These are phyloP conservation scores for Zoanthus gigantus DNA, from an alignment of 92 coral and sea anemone genomes.

Conservation along the genomic window DNA sequence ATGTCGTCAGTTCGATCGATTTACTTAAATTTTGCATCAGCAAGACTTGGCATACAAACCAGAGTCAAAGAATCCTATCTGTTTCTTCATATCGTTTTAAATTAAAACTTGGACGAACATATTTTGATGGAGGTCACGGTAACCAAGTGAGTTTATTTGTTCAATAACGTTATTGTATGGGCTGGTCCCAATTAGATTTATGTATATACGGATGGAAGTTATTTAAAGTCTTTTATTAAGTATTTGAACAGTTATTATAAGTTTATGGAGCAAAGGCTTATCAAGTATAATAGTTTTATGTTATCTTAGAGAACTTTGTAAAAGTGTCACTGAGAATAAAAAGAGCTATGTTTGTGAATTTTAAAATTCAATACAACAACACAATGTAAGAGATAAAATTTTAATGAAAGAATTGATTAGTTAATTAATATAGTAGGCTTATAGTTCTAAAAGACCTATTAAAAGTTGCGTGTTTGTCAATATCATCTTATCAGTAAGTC, in stretches of 20 bases:
- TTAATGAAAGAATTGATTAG: too few relatives aligned
- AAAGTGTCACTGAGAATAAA: not conserved
- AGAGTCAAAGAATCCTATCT: too few relatives aligned
- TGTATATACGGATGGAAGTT: slow-evolving; percentile 7
- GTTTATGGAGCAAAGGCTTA: not conserved
- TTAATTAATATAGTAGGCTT: too few relatives aligned
- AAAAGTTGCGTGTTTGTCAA: too few relatives aligned
- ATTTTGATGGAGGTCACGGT: not conserved
- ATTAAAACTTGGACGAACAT: not conserved
- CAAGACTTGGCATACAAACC: too few relatives aligned
- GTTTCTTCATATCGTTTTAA: not conserved
- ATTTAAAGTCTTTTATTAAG: slow-evolving; percentile 8
- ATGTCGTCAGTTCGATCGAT: too few relatives aligned
- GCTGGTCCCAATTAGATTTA: slow-evolving; percentile 31
- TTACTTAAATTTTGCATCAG: too few relatives aligned
- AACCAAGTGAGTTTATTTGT: not conserved
- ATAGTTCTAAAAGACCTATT: too few relatives aligned
- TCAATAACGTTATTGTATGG: slow-evolving; percentile 1
- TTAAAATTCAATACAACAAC: too few relatives aligned
- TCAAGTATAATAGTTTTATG: not conserved
- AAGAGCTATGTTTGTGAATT: not conserved
- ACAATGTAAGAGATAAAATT: not conserved
- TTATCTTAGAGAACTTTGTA: not conserved
- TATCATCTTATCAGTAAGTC: too few relatives aligned
- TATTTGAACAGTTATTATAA: not conserved